Percentiles rank a stretch among this genome's conserved stretches.
Conservation (phyloP, 2,888 invertebrate species). For the Notodonta dromedarius region DNA sequence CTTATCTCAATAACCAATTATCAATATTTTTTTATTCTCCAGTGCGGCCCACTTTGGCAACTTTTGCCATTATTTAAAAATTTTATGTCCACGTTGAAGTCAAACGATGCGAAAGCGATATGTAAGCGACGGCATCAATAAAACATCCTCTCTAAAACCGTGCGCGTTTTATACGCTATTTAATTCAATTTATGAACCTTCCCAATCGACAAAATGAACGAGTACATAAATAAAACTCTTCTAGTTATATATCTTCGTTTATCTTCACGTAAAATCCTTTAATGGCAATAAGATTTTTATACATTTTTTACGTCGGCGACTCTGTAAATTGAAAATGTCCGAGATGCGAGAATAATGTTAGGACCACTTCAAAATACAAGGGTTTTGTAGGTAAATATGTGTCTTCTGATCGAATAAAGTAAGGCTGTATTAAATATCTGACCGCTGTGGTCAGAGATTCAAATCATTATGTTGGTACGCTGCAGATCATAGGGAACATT, state of each 20-base stretch:
- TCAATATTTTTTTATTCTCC: too few relatives aligned
- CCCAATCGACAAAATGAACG: neutral
- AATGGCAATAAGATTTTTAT: slow-evolving; percentile 6
- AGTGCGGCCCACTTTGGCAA: too few relatives aligned
- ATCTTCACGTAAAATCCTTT: neutral
- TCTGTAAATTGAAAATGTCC: slow-evolving; percentile 12
- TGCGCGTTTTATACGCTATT: slow-evolving; percentile 12
- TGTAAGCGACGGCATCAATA: slow-evolving; percentile 16
- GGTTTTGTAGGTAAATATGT: slow-evolving; percentile 9
- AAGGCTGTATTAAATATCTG: too few relatives aligned
- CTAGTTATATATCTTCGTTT: neutral
- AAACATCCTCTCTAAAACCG: slow-evolving; percentile 15
- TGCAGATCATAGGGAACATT: too few relatives aligned
- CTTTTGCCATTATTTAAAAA: neutral
- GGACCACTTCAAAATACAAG: slow-evolving; percentile 9
- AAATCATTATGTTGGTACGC: too few relatives aligned
- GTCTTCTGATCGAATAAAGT: too few relatives aligned
- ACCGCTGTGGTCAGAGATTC: too few relatives aligned
- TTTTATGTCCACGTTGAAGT: neutral
- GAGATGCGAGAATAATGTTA: slow-evolving; percentile 23
- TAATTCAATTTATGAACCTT: slow-evolving; percentile 14
- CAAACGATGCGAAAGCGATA: slow-evolving; percentile 13
- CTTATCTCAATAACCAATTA: too few relatives aligned
- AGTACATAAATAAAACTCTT: neutral
- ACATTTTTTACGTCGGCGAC: slow-evolving; percentile 1